Conservation (phyloP, 2,113 vertebrate species). For the Macquaria australasica region DNA sequence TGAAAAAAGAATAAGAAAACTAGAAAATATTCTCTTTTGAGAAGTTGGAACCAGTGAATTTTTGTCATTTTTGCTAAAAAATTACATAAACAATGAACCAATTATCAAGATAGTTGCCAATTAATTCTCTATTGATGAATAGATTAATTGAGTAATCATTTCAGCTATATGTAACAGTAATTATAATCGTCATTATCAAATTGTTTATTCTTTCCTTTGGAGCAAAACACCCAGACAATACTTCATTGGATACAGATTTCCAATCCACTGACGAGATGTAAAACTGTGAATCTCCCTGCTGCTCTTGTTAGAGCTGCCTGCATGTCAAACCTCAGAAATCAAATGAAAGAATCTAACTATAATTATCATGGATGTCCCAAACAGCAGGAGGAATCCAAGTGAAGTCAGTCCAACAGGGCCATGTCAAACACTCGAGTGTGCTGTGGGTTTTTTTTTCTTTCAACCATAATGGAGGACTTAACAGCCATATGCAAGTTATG, state of each 20-base stretch:
- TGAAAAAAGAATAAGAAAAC: neutral
- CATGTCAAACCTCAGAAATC: neutral
- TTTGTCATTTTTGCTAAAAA: neutral
- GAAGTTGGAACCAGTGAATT: neutral
- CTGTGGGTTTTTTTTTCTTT: conserved; percentile 10
- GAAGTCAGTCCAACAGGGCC: neutral
- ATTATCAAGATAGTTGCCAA: neutral
- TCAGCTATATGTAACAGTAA: neutral
- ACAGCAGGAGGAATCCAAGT: neutral
- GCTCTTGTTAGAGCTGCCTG: neutral
- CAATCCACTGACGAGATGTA: neutral
- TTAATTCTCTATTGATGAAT: neutral
- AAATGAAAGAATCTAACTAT: neutral
- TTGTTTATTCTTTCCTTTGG: neutral
- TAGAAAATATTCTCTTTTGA: neutral
- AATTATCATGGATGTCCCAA: neutral
- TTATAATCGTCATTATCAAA: neutral
- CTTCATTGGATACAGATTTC: neutral
- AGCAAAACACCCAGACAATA: neutral
- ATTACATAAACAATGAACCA: neutral
- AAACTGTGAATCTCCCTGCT: neutral
- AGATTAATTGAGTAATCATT: neutral
- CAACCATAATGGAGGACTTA: neutral
- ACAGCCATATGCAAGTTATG: conserved; percentile 14
- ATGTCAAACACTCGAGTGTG: neutral